A percentile compares a stretch with the other conserved stretches of the same genome.
Conservation (phyloP, 2,797 vertebrate species). For the Schizopygopsis pylzovi region DNA sequence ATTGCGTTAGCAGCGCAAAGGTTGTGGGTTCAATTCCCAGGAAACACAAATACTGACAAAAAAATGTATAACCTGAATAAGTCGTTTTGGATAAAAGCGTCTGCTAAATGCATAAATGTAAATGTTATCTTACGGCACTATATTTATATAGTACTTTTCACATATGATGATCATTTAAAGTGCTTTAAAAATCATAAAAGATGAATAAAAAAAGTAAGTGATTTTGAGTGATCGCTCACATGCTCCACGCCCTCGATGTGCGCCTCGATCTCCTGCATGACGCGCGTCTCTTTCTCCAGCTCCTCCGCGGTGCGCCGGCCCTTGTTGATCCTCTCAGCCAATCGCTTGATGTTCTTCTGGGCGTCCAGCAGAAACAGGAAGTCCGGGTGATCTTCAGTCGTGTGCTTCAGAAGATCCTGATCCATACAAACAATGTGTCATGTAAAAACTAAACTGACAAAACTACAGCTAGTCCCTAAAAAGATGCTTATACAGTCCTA, state of each 20-base stretch:
- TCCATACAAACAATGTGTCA: conserved; percentile 29
- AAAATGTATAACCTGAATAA: too few species aligned
- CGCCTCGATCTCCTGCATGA: conserved; percentile 97
- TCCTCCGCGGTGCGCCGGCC: conserved; percentile 94
- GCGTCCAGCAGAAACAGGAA: conserved; percentile 88
- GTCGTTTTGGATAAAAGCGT: too few species aligned
- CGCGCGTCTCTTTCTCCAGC: conserved; percentile 90
- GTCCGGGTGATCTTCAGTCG: conserved; percentile 93
- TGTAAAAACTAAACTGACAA: background rate
- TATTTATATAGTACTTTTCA: background rate
- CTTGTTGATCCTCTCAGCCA: conserved; percentile 96
- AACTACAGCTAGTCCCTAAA: background rate
- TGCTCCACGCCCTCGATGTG: conserved; percentile 98
- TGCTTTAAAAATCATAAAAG: background rate
- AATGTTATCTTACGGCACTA: background rate
- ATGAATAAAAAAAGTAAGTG: background rate
- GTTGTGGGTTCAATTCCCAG: too few species aligned
- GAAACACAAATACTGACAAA: too few species aligned
- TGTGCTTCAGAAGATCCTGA: conserved; percentile 97
- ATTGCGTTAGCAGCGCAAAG: too few species aligned
- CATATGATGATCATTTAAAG: background rate
- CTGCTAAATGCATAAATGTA: too few species aligned
- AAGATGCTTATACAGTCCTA: background rate
- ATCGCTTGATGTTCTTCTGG: conserved; percentile 92
- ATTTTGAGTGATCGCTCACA: conserved; percentile 72